Evolutionary conservation across 2,113 vertebrate species (phyloP), one percentile per base, ranked within the genome.

Genomic region (Gymnocephalus cernua): DNA sequence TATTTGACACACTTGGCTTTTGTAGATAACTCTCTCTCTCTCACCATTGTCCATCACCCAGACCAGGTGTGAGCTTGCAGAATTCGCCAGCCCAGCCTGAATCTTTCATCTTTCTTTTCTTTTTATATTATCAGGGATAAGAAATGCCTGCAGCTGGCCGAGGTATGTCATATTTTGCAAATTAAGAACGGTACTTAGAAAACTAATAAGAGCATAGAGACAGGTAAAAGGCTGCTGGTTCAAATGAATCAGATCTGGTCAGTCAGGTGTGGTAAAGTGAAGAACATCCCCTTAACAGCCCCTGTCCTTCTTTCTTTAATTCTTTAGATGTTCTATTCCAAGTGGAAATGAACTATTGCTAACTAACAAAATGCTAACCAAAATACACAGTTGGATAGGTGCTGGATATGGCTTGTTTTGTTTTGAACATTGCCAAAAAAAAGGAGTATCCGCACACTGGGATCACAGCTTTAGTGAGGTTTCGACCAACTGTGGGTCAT

Each of bases 1-100:
- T 29, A 54, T 72, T 80, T 85, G 71, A 85, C 67, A 68, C 65
- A 25, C 27, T 54, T 21, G 13, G 62, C 59, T 82, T 72, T 80
- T 79, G 58, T 66, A 51, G 67, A 69, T 48, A 66, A 61, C 45
- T 15, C 38, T 13, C 45, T 15, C 38, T 13, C 35, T 51, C 83
- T 70, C 56, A 41, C 82, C 53, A n/a, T 69, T 80, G 74, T 82
- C 76, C 54, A 51, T 82, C 83, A 83, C 18, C 77, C 63, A 44
- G 53, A 76, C 63, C 74, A 81, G 72, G 79, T 77, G 79, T 67
- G 77, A 86, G 76, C 65, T 48, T 4, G 23, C n/a, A 23, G 51
- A 67, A 77, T 56, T 68, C 80, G 66, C 68, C 51, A 44, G 38
- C 62, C 62, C 29, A 14, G 15, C 35, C 56, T 2, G n/a, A 76